These are phyloP conservation scores for Crotophaga sulcirostris DNA, from an alignment of 2,113 vertebrate genomes.

Conservation along the genomic window DNA sequence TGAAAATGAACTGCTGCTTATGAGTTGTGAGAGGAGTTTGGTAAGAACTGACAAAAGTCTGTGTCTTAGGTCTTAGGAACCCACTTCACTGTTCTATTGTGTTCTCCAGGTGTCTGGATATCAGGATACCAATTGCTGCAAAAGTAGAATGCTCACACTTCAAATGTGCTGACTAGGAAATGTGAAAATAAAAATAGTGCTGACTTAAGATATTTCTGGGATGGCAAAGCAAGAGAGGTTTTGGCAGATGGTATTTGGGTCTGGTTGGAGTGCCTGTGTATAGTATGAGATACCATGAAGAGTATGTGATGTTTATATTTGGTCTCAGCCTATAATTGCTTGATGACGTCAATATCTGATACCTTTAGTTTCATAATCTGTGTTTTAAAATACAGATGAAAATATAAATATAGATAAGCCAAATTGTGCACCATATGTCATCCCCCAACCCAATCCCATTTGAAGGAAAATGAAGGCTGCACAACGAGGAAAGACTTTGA, in stretches of 20 bases:
- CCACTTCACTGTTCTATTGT: not conserved
- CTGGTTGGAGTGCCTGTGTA: not conserved
- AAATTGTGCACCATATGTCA: not conserved
- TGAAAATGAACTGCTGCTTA: not conserved
- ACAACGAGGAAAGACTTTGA: not conserved
- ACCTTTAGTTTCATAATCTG: not conserved
- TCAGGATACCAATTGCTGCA: not conserved
- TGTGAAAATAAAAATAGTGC: not conserved
- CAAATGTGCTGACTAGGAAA: not conserved
- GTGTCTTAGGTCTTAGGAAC: not conserved
- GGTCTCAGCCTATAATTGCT: not conserved
- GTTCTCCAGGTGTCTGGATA: not conserved
- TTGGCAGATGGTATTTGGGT: not conserved
- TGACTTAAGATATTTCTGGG: not conserved
- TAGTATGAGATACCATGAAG: not conserved
- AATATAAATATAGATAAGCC: not conserved
- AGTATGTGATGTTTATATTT: not conserved
- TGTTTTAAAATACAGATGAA: not conserved
- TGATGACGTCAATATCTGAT: not conserved
- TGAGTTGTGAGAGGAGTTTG: not conserved
- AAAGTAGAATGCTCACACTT: not conserved
- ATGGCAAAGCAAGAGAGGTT: not conserved
- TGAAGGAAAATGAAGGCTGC: not conserved
- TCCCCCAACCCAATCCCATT: not conserved
- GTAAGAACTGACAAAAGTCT: not conserved